These are phyloP conservation scores for Colostygia pectinataria DNA, from an alignment of 2,888 invertebrate genomes.

Conservation along the genomic window DNA sequence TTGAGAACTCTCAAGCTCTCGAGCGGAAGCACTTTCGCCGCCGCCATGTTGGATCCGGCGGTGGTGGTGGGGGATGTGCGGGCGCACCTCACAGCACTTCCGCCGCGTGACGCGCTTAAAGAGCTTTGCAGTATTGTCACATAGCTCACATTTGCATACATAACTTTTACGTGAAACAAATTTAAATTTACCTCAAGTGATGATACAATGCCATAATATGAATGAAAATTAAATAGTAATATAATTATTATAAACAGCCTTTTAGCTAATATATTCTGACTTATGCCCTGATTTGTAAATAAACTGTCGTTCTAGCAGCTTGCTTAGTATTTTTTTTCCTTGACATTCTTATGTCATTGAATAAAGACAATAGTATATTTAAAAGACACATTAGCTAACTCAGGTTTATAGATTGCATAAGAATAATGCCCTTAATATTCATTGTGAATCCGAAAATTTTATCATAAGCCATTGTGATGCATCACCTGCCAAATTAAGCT, in stretches of 20 bases:
- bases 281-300: too few relatives aligned
- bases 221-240: slow-evolving; percentile 17
- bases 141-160: slow-evolving; percentile 72
- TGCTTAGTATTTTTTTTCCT: too few relatives aligned
- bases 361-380: too few relatives aligned
- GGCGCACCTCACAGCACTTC: slow-evolving; percentile 75
- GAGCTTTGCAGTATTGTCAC: slow-evolving; percentile 73
- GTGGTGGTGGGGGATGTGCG: slow-evolving; percentile 63
- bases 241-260: neutral
- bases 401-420: too few relatives aligned
- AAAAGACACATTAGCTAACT: too few relatives aligned
- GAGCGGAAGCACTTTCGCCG: slow-evolving; percentile 81
- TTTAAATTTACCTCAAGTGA: slow-evolving; percentile 47
- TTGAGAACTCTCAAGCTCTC: slow-evolving; percentile 70
- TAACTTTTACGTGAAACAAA: slow-evolving; percentile 67
- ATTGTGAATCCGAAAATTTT: slow-evolving; percentile 1
- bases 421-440: neutral
- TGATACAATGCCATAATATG: slow-evolving; percentile 29
- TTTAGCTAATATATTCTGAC: neutral
- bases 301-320: too few relatives aligned
- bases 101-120: slow-evolving; percentile 77
- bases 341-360: too few relatives aligned
- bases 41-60: slow-evolving; percentile 81
- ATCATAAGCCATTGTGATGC: slow-evolving; percentile 9
- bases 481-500: slow-evolving; percentile 16